Conservation (phyloP, 1,140 invertebrate genomes). For the Anastatus disparis region DNA sequence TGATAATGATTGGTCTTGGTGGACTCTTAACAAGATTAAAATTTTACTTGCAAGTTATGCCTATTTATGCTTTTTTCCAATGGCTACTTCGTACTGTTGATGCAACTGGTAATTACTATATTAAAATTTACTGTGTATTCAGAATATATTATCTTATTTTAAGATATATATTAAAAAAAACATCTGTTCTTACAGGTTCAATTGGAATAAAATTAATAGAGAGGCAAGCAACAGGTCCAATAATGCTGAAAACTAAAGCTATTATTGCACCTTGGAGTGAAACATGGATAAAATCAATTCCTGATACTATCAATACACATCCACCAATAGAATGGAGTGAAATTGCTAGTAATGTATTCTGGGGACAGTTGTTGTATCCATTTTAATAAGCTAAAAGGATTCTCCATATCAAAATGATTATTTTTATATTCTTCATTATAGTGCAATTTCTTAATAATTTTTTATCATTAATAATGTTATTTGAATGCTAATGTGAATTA, state of each 20-base stretch:
- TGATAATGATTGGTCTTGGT: constrained; percentile 73
- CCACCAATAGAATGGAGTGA: constrained; percentile 63
- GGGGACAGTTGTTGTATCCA: constrained; percentile 67
- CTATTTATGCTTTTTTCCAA: constrained; percentile 74
- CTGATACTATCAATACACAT: constrained; percentile 61
- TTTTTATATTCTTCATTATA: no score
- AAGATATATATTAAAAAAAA: background rate
- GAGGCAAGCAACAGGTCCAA: constrained; percentile 45
- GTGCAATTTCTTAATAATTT: no score
- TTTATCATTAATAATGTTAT: no score
- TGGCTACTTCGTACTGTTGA: constrained; percentile 73
- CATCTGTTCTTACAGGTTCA: constrained; percentile 53
- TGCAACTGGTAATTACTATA: constrained; percentile 69
- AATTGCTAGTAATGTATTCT: constrained; percentile 62
- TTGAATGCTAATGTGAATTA: no score
- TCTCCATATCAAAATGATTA: no score
- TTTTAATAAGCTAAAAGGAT: constrained; percentile 47
- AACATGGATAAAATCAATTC: constrained; percentile 64
- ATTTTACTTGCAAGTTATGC: constrained; percentile 74
- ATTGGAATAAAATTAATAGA: constrained; percentile 59
- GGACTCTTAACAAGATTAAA: constrained; percentile 73
- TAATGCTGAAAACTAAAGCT: constrained; percentile 58
- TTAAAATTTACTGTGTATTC: no score
- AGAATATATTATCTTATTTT: background rate
- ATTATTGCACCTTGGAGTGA: constrained; percentile 60